Conservation (phyloP, 1,140 invertebrate species). For the Achatina immaculata region DNA sequence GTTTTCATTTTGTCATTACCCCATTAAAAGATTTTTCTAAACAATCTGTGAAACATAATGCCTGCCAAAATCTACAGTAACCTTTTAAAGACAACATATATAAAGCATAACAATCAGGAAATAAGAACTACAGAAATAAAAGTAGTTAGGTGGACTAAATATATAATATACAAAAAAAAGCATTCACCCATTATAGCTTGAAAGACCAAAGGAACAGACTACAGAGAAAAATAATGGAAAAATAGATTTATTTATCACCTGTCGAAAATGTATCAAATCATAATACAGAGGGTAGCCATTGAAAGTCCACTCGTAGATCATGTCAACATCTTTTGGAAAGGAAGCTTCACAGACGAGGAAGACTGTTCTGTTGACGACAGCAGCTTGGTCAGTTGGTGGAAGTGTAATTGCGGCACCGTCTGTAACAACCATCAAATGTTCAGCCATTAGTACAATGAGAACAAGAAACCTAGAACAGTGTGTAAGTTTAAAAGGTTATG, state of each 20-base stretch:
- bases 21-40: too few species aligned
- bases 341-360: slow-evolving; percentile 55
- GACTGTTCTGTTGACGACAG: slow-evolving; percentile 51
- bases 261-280: not conserved
- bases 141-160: too few species aligned
- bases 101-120: too few species aligned
- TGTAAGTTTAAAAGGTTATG: not conserved
- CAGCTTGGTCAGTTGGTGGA: slow-evolving; percentile 23
- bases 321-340: slow-evolving; percentile 35
- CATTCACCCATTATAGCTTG: too few species aligned
- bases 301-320: slow-evolving; percentile 55
- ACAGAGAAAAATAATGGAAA: not conserved
- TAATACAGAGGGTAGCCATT: slow-evolving; percentile 49
- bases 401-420: slow-evolving; percentile 43
- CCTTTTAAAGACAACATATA: too few species aligned
- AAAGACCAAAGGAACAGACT: not conserved
- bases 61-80: too few species aligned
- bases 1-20: too few species aligned
- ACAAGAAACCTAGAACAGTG: not conserved
- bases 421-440: slow-evolving; percentile 24
- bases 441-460: not conserved
- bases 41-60: too few species aligned
- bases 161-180: too few species aligned
- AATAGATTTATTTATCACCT: not conserved
- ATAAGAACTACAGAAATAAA: too few species aligned